Evolutionary conservation across 2,113 vertebrate genomes (phyloP).

Genomic region (Corythaeola cristata): DNA sequence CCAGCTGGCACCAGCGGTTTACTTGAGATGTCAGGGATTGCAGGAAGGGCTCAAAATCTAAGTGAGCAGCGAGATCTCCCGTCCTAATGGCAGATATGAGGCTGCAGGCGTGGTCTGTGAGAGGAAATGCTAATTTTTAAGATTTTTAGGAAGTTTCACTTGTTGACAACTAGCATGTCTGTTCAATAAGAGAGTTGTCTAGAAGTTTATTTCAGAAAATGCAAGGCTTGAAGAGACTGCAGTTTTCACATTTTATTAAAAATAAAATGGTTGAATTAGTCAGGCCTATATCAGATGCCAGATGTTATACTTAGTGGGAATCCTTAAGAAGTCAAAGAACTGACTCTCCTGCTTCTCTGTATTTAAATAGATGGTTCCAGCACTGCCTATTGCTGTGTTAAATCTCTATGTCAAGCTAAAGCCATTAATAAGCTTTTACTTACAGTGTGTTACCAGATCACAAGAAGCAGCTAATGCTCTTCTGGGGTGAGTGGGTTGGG

Average conservation of each 20-base stretch:
- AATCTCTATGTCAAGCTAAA: background rate
- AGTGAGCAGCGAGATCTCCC: background rate
- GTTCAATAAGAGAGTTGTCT: background rate
- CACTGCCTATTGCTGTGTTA: background rate
- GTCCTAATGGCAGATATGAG: background rate
- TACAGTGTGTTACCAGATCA: background rate
- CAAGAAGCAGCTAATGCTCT: background rate
- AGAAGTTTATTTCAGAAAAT: background rate
- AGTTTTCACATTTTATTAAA: background rate
- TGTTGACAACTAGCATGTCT: background rate
- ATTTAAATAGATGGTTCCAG: background rate
- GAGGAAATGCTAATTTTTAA: background rate
- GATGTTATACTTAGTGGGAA: background rate
- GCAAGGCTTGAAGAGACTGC: background rate
- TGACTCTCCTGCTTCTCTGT: background rate
- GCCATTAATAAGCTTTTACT: background rate
- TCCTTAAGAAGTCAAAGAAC: background rate
- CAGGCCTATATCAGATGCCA: background rate
- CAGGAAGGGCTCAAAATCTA: background rate
- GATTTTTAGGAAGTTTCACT: background rate
- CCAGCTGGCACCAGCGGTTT: rapidly evolving
- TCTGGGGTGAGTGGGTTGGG: background rate
- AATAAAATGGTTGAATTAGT: background rate
- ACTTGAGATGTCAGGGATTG: rapidly evolving
- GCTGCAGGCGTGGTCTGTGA: background rate